A percentile compares a stretch with the other conserved stretches of the same genome.
These are phyloP conservation scores for Ceratina calcarata DNA, from an alignment of 1,140 invertebrate genomes.

Conservation along the genomic window DNA sequence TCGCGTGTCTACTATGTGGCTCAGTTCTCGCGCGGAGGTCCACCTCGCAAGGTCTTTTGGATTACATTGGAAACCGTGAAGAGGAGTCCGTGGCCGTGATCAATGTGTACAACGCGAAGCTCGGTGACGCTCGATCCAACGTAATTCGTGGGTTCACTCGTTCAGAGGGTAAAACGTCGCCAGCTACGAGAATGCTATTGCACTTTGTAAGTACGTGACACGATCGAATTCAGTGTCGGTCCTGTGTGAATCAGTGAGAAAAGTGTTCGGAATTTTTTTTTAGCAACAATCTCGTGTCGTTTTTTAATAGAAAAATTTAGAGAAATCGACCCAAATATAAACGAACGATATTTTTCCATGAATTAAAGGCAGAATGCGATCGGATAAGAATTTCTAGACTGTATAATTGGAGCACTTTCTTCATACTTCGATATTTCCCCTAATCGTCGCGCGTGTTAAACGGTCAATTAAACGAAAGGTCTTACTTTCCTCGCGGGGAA, in stretches of 20 bases:
- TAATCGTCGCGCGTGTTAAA: background rate
- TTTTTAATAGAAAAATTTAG: background rate
- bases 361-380: background rate
- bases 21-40: conserved; percentile 77
- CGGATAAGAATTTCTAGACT: background rate
- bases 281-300: no score
- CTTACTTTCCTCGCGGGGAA: conserved; percentile 10
- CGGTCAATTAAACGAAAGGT: conserved; percentile 18
- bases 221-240: no score
- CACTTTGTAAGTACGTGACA: conserved; percentile 69
- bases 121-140: conserved; percentile 58
- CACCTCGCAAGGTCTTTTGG: conserved; percentile 57
- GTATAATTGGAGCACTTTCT: conserved; percentile 38
- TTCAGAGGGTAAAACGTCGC: conserved; percentile 8
- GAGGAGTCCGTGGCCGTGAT: conserved; percentile 43
- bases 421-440: conserved; percentile 6
- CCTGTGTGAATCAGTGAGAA: no score
- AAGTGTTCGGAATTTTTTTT: no score
- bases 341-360: background rate
- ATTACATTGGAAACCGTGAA: conserved; percentile 26
- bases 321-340: background rate
- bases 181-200: conserved; percentile 68
- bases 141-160: conserved; percentile 27
- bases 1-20: conserved; percentile 79
- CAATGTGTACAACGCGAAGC: conserved; percentile 67